Conservation (phyloP, 2,113 vertebrate species). For the Urocolius indicus region DNA sequence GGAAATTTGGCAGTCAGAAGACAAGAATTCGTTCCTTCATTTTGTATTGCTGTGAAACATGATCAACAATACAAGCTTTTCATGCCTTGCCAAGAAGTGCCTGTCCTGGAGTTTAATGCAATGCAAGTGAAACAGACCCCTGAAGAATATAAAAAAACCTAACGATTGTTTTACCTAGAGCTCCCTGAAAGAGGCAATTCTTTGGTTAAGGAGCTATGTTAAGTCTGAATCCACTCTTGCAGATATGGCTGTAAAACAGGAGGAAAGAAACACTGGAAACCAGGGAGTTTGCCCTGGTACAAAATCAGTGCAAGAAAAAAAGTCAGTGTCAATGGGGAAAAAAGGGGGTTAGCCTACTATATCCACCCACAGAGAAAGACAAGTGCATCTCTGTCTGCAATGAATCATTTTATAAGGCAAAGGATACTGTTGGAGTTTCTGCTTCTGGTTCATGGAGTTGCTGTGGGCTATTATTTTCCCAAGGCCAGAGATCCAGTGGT, state of each 20-base stretch:
- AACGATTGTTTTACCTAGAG: conserved; percentile 52
- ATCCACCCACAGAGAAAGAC: conserved; percentile 28
- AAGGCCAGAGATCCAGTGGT: conserved; percentile 85
- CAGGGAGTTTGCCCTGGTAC: not conserved
- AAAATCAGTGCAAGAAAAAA: not conserved
- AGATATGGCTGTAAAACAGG: not conserved
- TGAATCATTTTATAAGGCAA: not conserved
- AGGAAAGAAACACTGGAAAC: not conserved
- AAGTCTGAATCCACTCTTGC: conserved; percentile 1
- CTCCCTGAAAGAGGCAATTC: conserved; percentile 45
- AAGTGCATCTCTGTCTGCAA: conserved; percentile 39
- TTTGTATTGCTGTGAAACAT: conserved; percentile 11
- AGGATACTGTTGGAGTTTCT: conserved; percentile 98
- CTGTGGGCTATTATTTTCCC: conserved; percentile 86
- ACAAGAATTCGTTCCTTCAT: conserved; percentile 7
- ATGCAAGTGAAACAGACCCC: conserved; percentile 29
- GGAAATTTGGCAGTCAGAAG: conserved; percentile 23
- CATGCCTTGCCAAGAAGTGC: conserved; percentile 50
- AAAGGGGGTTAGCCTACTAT: not conserved
- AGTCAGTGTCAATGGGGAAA: not conserved
- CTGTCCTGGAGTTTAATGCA: conserved; percentile 28
- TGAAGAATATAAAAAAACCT: conserved; percentile 11
- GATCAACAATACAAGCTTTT: not conserved
- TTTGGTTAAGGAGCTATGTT: not conserved
- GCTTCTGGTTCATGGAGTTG: conserved; percentile 82